phyloP scores from a whole-genome alignment of 2,888 invertebrate species.

The Lapara coniferarum region DNA sequence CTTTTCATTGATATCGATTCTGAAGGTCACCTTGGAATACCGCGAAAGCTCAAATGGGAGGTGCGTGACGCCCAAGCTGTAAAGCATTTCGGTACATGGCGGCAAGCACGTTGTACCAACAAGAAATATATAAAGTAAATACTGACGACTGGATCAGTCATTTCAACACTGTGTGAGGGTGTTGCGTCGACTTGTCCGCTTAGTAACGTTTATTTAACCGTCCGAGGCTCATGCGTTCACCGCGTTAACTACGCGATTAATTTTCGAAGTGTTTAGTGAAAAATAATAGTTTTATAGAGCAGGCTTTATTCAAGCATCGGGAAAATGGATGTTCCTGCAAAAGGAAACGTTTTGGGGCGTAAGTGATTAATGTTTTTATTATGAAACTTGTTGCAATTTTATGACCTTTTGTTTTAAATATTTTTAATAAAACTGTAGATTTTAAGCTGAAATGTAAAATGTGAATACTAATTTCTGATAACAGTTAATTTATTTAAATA shows the following conservation, averaged over 20 bases:
- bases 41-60: constrained; percentile 64
- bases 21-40: constrained; percentile 76
- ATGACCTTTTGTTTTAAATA: no score
- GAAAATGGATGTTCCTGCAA: constrained; percentile 81
- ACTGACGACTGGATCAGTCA: constrained; percentile 36
- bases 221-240: constrained; percentile 25
- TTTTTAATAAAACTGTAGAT: no score
- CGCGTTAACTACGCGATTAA: constrained; percentile 10
- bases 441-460: no score
- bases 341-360: constrained; percentile 84
- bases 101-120: constrained; percentile 45
- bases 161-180: constrained; percentile 37
- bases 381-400: constrained; percentile 11
- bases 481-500: no score
- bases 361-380: constrained; percentile 56
- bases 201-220: constrained; percentile 29
- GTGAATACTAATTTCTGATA: no score
- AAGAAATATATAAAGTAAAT: constrained; percentile 32
- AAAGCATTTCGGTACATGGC: constrained; percentile 47
- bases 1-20: constrained; percentile 53
- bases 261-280: constrained; percentile 17
- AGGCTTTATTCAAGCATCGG: constrained; percentile 17
- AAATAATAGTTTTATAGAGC: constrained; percentile 16
- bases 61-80: constrained; percentile 34
- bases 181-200: constrained; percentile 31